Conservation (phyloP, 2,888 invertebrate species). For the Calliopum simillimum region DNA sequence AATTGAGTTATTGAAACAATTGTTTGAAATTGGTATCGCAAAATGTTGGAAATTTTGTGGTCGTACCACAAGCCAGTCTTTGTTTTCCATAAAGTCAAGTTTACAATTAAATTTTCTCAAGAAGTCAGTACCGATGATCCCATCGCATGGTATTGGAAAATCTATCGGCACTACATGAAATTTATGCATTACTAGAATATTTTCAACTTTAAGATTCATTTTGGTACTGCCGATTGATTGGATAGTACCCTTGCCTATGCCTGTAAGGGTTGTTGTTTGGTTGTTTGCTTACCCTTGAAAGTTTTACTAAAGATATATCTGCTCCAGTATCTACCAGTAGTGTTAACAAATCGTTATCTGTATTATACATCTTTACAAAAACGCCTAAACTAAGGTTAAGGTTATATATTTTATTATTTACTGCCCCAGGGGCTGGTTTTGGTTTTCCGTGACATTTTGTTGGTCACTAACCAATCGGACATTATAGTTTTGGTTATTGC, state of each 20-base stretch:
- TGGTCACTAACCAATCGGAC: neutral
- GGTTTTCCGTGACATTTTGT: neutral
- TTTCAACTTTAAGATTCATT: too few relatives aligned
- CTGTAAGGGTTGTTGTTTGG: too few relatives aligned
- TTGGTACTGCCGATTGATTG: too few relatives aligned
- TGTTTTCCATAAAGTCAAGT: conserved; percentile 23
- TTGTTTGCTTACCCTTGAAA: too few relatives aligned
- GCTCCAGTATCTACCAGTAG: too few relatives aligned
- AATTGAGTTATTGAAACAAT: conserved; percentile 16
- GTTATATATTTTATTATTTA: neutral
- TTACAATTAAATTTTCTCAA: conserved; percentile 23
- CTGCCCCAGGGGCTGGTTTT: neutral
- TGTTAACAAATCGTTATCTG: too few relatives aligned
- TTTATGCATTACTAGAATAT: conserved; percentile 14
- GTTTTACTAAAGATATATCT: too few relatives aligned
- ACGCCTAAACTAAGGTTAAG: too few relatives aligned
- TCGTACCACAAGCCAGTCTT: conserved; percentile 19
- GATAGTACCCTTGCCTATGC: too few relatives aligned
- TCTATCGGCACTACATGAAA: conserved; percentile 26
- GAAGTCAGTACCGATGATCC: conserved; percentile 13
- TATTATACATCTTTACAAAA: neutral
- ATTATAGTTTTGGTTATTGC: neutral
- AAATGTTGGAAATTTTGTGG: too few relatives aligned
- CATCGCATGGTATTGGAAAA: conserved; percentile 30
- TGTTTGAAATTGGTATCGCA: conserved; percentile 14